Evolutionary conservation across 2,113 vertebrate species (phyloP).

Genomic region (Notothenia coriiceps): DNA sequence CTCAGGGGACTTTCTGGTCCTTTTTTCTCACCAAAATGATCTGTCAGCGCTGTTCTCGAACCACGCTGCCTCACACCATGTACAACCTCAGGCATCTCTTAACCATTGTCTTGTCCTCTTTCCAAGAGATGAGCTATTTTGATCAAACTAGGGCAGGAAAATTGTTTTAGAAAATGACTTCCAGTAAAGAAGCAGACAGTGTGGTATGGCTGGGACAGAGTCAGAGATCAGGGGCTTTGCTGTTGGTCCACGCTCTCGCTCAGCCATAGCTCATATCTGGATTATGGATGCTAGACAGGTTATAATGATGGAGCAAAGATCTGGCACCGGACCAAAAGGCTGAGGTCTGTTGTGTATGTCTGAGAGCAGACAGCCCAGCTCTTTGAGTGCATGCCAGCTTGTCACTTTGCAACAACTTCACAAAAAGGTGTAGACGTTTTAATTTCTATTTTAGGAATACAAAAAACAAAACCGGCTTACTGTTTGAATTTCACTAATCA

Average conservation of each 20-base stretch:
- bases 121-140: slow-evolving; percentile 70
- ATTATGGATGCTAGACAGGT: slow-evolving; percentile 59
- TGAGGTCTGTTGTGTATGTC: slow-evolving; percentile 59
- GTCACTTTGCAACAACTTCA: slow-evolving; percentile 43
- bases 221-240: slow-evolving; percentile 50
- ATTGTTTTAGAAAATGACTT: slow-evolving; percentile 68
- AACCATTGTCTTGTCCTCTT: slow-evolving; percentile 59
- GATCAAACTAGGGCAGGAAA: slow-evolving; percentile 53
- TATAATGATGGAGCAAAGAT: slow-evolving; percentile 58
- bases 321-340: slow-evolving; percentile 48
- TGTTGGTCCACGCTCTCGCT: slow-evolving; percentile 30
- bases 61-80: slow-evolving; percentile 55
- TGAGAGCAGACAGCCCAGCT: slow-evolving; percentile 42
- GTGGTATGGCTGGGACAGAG: slow-evolving; percentile 39
- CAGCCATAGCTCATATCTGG: slow-evolving; percentile 57
- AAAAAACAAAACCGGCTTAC: not conserved
- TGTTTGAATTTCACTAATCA: not conserved
- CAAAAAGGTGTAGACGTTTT: slow-evolving; percentile 40
- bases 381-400: slow-evolving; percentile 53
- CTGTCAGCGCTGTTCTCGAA: slow-evolving; percentile 33
- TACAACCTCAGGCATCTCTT: slow-evolving; percentile 64
- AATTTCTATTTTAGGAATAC: slow-evolving; percentile 1
- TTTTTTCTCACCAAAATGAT: slow-evolving; percentile 57
- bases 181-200: slow-evolving; percentile 49
- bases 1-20: slow-evolving; percentile 57